These are phyloP conservation scores for Myotis brandtii DNA, from an alignment of 2,113 vertebrate genomes.

Conservation along the genomic window DNA sequence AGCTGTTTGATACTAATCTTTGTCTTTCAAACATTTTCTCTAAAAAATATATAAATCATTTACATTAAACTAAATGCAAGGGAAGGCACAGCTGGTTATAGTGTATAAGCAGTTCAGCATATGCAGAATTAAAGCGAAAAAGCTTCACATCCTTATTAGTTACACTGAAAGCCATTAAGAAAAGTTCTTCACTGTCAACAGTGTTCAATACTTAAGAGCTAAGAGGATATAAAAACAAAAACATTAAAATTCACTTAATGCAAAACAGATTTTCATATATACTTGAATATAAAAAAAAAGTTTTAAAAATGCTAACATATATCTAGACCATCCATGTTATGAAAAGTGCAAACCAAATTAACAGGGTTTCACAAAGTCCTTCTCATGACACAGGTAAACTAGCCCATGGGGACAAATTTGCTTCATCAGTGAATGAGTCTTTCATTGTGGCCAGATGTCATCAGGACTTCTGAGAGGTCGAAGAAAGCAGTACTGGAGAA, in stretches of 20 bases:
- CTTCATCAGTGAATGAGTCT: constrained; percentile 84
- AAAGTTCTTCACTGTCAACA: constrained; percentile 88
- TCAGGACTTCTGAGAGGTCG: constrained; percentile 94
- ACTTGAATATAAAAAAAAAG: constrained; percentile 86
- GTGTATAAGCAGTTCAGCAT: constrained; percentile 92
- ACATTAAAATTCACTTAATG: constrained; percentile 89
- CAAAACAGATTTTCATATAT: constrained; percentile 89
- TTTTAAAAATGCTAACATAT: constrained; percentile 87
- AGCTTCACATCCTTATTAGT: constrained; percentile 90
- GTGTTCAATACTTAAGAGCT: constrained; percentile 90
- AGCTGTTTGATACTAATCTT: constrained; percentile 88
- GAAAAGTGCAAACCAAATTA: constrained; percentile 90
- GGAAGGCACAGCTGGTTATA: constrained; percentile 97
- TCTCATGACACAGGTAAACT: constrained; percentile 87
- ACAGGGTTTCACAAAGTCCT: constrained; percentile 87
- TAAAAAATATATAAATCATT: constrained; percentile 93
- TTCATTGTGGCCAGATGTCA: constrained; percentile 78
- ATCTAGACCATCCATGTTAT: constrained; percentile 87
- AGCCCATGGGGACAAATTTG: constrained; percentile 82
- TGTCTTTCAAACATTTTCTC: constrained; percentile 87
- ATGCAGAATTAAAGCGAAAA: constrained; percentile 86
- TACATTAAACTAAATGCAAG: constrained; percentile 91
- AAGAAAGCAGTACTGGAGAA: constrained; percentile 94
- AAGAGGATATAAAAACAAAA: constrained; percentile 85
- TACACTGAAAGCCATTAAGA: constrained; percentile 85